Evolutionary conservation across 2,113 vertebrate genomes (phyloP).

Genomic region (Rhynchomys soricoides): DNA sequence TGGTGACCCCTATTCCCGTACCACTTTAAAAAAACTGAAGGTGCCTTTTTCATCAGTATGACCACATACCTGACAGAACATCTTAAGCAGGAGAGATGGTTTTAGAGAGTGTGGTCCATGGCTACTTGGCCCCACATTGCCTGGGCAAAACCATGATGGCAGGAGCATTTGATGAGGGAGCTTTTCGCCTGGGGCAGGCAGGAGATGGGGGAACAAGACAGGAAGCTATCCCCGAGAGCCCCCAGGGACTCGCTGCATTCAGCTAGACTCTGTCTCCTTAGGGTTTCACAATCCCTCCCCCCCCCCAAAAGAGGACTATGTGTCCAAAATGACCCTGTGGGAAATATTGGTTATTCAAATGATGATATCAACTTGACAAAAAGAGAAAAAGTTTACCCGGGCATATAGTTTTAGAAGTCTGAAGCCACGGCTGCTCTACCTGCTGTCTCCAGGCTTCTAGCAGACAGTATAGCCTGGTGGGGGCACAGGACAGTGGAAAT

Average conservation of each 20-base stretch:
- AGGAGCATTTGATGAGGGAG: not conserved
- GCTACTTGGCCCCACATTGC: not conserved
- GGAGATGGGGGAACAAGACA: not conserved
- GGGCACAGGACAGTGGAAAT: not conserved
- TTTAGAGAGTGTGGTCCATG: too few species aligned
- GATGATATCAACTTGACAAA: not conserved
- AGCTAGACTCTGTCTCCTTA: too few species aligned
- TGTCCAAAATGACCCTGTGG: not conserved
- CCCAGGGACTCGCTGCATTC: not conserved
- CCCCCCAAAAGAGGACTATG: fast-evolving
- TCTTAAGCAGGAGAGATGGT: too few species aligned
- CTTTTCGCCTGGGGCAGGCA: not conserved
- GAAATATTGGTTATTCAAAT: too few species aligned
- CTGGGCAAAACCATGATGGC: not conserved
- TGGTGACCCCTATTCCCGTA: not conserved
- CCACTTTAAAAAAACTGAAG: not conserved
- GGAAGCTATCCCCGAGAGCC: not conserved
- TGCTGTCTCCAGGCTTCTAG: not conserved
- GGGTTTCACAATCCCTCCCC: not conserved
- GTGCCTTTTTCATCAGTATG: not conserved
- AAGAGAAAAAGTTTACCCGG: not conserved
- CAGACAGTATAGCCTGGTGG: not conserved
- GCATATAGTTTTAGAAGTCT: not conserved
- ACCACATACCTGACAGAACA: not conserved
- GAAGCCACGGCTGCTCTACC: not conserved